Conservation (phyloP, 2,113 vertebrate species). For the Cyrtonyx montezumae region DNA sequence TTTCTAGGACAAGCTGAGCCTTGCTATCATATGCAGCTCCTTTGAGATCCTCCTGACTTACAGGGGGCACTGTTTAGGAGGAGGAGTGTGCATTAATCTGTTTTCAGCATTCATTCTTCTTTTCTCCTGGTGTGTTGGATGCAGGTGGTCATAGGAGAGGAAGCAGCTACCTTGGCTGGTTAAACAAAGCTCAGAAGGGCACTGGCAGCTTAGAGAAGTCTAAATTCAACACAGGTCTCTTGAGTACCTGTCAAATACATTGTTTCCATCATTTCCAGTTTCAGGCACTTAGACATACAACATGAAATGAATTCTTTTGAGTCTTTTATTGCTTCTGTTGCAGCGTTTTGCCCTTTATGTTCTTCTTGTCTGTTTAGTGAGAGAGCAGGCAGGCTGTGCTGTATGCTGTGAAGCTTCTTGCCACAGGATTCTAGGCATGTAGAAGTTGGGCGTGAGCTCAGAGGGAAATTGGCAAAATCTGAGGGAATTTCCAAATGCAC, state of each 20-base stretch:
- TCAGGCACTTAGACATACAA: not conserved
- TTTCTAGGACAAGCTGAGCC: not conserved
- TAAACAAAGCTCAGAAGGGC: not conserved
- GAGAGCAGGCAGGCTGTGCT: not conserved
- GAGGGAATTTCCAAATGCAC: not conserved
- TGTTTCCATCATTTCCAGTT: not conserved
- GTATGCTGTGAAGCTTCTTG: not conserved
- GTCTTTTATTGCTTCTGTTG: not conserved
- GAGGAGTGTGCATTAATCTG: not conserved
- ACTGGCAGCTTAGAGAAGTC: not conserved
- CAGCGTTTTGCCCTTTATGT: not conserved
- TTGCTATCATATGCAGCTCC: not conserved
- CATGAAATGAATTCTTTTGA: not conserved
- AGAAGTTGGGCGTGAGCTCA: not conserved
- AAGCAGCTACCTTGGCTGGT: not conserved
- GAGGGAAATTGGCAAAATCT: not conserved
- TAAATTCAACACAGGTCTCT: not conserved
- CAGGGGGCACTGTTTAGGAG: not conserved
- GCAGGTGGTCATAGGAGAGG: not conserved
- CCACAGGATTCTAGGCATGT: not conserved
- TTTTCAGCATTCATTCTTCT: not conserved
- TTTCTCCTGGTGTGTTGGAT: not conserved
- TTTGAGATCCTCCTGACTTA: not conserved
- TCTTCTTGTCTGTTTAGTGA: not conserved
- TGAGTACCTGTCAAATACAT: not conserved